Evolutionary conservation across 35 echinoderm and acorn worm species (phyloP), one percentile per base, ranked within the genome.

Genomic region (Anneissia japonica): DNA sequence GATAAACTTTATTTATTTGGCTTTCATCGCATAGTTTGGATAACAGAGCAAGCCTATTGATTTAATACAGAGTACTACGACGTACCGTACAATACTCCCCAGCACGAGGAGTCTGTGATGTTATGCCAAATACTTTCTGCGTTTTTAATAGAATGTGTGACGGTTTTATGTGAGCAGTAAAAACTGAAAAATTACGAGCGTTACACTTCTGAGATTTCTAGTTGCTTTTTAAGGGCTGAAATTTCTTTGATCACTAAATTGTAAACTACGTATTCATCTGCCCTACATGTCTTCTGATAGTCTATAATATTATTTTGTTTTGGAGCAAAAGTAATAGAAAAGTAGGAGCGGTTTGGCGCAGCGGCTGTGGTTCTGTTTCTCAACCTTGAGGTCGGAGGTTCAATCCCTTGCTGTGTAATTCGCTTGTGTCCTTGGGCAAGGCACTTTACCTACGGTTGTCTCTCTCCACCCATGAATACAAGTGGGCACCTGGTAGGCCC

Each of bases 1-100:
- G 51, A 64, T 64, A 64, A 64, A 64, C 51, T 64, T 64, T 64
- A 64, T 64, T 64, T 64, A 64, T 64, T 64, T 64, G 51, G 51
- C 51, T 64, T 64, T 64, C 51, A 64, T 64, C 51, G 19, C 51
- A 64, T 64, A 64, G 11, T 64, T 64, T 64, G 51, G 26, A 64
- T 64, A 64, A 64, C 51, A 64, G 9, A 64, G 51, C 21, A 12
- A 64, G 7, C 2, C 21, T 26, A 64, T 64, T 64, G 51, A 64
- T 64, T 64, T 64, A 64, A 64, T 64, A 64, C 51, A 64, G 51
- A 64, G 10, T 64, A 43, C 4, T 64, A 26, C 1, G 21, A 64
- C 51, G 26, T 23, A 64, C 6, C 26, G 19, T 64, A 16, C 51
- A 64, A 64, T 64, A 64, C 51, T 64, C 11, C 51, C 10, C 26